Evolutionary conservation across 2,888 invertebrate genomes (phyloP).

Genomic region (Omphaloscelis lunosa): DNA sequence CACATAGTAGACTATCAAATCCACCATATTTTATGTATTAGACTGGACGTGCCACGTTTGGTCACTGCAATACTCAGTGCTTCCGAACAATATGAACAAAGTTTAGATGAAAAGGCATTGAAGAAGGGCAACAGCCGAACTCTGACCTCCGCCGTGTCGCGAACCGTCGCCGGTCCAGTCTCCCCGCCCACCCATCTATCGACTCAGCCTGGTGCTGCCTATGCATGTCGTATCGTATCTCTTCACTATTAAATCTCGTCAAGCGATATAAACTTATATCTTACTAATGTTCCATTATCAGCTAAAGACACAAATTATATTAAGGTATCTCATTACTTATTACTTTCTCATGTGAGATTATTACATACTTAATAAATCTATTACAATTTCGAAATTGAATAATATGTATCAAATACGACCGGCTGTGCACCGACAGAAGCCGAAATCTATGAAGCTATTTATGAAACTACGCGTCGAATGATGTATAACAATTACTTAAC

Average conservation of each 20-base stretch:
- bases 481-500: slow-evolving; percentile 88
- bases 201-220: slow-evolving; percentile 65
- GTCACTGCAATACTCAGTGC: slow-evolving; percentile 84
- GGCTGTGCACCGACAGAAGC: slow-evolving; percentile 88
- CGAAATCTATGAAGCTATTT: slow-evolving; percentile 86
- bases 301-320: slow-evolving; percentile 90
- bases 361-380: slow-evolving; percentile 89
- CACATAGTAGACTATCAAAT: slow-evolving; percentile 78
- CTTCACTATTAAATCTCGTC: slow-evolving; percentile 74
- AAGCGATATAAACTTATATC: slow-evolving; percentile 89
- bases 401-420: slow-evolving; percentile 89
- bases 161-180: slow-evolving; percentile 56
- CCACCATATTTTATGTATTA: slow-evolving; percentile 76
- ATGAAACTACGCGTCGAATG: slow-evolving; percentile 84
- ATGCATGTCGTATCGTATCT: slow-evolving; percentile 75
- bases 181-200: slow-evolving; percentile 57
- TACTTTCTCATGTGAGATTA: slow-evolving; percentile 88
- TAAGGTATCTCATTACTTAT: slow-evolving; percentile 87
- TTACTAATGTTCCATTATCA: slow-evolving; percentile 88
- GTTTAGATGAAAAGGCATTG: slow-evolving; percentile 75
- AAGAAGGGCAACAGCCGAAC: slow-evolving; percentile 73
- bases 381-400: slow-evolving; percentile 90
- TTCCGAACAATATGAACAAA: slow-evolving; percentile 72
- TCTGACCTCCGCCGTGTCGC: slow-evolving; percentile 22
- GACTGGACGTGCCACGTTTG: slow-evolving; percentile 87